Evolutionary conservation across 2,888 invertebrate genomes (phyloP), one percentile per base, ranked within the genome.

Genomic region (Ellobium chinense): DNA sequence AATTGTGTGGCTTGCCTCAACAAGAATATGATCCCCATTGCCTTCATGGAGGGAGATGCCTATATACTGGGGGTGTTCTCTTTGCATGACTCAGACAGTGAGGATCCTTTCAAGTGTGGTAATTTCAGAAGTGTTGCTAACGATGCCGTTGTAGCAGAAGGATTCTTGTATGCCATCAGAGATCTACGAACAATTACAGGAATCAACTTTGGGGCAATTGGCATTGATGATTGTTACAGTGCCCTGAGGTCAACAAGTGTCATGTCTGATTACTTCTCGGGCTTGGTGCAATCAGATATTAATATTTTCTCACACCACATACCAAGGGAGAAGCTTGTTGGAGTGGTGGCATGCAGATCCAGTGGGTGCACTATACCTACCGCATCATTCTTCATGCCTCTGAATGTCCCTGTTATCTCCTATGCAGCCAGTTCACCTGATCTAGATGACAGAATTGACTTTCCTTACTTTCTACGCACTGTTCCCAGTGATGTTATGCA

Each of bases 341-440:
- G 94, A 0, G 94, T 95, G 18, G 92, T 95, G 39, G 95, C 94
- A 0, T 94, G 94, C 0, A 94, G 94, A 78, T 94, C 89, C 21
- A 91, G 91, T 81, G 89, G 87, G 2, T 88, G 88, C 1, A 87
- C 90, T 1, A 87, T 89, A 29, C 84, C 87, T 0, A 78, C 89
- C 12, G 88, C 89, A 4, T 69, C 82, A 7, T 79, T 89, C 36
- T 86, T 89, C 77, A 85, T 85, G n/a, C 84, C 84, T 5, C 68
- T 88, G 24, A 85, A 86, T n/a, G 84, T 89, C 39, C 90, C 90
- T 0, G 84, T 88, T 18, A 86, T 91, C 18, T 89, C 90, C 5
- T 89, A 88, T 36, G 85, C 89, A 2, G 85, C 91, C 5, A 88
- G 90, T 29, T 88, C 90, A 5, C 86, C 88, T 0, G 89, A 89